These are phyloP conservation scores for Rhodinocichla rosea DNA, from an alignment of 2,113 vertebrate genomes.

Conservation along the genomic window DNA sequence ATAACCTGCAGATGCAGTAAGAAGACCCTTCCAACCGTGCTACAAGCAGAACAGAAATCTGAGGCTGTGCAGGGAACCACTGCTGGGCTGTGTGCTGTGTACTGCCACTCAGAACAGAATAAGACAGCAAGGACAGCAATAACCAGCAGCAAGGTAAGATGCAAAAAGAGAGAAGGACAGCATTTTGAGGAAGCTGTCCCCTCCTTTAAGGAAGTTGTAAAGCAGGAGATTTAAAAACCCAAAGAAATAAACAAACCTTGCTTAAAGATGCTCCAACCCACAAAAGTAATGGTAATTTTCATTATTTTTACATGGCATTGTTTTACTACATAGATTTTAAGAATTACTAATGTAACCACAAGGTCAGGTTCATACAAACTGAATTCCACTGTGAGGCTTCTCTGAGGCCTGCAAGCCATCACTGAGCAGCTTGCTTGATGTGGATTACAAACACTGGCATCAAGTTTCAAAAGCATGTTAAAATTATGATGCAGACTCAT, in stretches of 20 bases:
- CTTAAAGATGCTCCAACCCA: background rate
- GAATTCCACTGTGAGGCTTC: background rate
- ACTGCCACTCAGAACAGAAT: rapidly evolving
- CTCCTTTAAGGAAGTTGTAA: background rate
- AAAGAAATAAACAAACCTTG: background rate
- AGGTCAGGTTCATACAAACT: background rate
- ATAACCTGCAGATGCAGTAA: background rate
- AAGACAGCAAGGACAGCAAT: background rate
- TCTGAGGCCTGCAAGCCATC: background rate
- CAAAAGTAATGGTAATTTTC: background rate
- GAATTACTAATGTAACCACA: background rate
- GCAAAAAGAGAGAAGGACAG: background rate
- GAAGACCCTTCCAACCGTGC: background rate
- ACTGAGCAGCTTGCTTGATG: background rate
- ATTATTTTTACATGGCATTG: background rate
- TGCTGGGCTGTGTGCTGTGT: rapidly evolving
- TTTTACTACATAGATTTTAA: background rate
- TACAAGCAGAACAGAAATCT: background rate
- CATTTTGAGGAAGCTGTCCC: background rate
- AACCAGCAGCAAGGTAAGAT: background rate
- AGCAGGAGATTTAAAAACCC: background rate
- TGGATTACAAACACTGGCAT: background rate
- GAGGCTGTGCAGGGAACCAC: background rate
- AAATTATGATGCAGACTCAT: background rate
- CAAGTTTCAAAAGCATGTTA: background rate